phyloP scores from a whole-genome alignment of 35 echinoderm and acorn worm species.

The Strongylocentrotus purpuratus region DNA sequence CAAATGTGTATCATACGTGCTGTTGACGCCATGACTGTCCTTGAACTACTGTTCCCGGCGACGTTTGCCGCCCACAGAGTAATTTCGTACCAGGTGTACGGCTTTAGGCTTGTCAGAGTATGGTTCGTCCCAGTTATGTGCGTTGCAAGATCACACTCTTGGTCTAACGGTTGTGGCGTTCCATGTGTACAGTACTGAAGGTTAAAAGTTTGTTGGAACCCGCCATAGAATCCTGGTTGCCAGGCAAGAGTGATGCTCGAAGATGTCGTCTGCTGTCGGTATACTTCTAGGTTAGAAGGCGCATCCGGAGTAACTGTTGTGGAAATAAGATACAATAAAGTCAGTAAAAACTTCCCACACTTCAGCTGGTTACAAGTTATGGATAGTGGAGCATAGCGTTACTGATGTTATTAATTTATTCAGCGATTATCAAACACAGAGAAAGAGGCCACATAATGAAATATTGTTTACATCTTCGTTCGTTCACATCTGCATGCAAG shows the following conservation, averaged over 20 bases:
- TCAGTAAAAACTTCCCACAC: no score
- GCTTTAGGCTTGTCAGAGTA: neutral
- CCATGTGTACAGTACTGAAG: neutral
- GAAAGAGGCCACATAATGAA: no score
- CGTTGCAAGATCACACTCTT: neutral
- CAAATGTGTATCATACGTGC: neutral
- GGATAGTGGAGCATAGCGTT: no score
- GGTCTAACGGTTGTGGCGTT: neutral
- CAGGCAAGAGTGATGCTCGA: neutral
- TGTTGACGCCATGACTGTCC: neutral
- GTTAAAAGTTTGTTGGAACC: neutral
- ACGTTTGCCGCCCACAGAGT: neutral
- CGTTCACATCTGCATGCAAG: no score
- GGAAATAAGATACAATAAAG: neutral
- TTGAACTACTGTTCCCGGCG: neutral
- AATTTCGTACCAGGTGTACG: neutral
- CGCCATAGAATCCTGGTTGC: neutral
- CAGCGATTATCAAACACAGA: no score
- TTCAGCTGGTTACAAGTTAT: no score
- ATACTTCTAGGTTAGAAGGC: neutral
- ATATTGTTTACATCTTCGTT: no score
- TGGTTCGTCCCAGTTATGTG: neutral
- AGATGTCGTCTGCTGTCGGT: neutral
- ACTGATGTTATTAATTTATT: no score
- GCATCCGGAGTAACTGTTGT: neutral